Evolutionary conservation across 2,113 vertebrate genomes (phyloP).

Genomic region (Brienomyrus longianalis): DNA sequence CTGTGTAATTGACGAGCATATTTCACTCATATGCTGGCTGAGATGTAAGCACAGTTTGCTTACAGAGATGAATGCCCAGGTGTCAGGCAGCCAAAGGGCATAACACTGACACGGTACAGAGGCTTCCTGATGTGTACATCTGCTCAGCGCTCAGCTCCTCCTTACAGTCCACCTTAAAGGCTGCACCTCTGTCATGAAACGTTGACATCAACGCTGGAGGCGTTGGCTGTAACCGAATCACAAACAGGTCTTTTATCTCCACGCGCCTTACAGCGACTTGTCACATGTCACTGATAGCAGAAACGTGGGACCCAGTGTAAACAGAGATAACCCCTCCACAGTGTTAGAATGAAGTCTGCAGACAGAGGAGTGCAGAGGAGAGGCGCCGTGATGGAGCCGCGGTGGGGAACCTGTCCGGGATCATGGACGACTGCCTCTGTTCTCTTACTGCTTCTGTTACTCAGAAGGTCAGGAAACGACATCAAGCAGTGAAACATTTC

Average conservation of each 20-base stretch:
- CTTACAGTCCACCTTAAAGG: not conserved
- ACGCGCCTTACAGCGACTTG: not conserved
- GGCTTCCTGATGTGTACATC: not conserved
- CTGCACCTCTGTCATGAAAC: not conserved
- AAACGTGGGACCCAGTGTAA: slow-evolving; percentile 11
- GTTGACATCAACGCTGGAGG: not conserved
- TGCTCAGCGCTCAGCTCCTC: not conserved
- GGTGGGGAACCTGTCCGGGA: not conserved
- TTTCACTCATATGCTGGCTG: not conserved
- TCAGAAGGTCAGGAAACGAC: slow-evolving; percentile 12
- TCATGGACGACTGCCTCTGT: slow-evolving; percentile 4
- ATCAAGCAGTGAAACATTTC: not conserved
- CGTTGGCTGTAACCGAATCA: slow-evolving; percentile 22
- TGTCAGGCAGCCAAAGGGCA: not conserved
- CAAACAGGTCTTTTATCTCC: slow-evolving; percentile 26
- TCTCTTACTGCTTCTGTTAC: not conserved
- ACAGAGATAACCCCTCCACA: slow-evolving; percentile 22
- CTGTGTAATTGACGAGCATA: not conserved
- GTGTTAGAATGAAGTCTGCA: not conserved
- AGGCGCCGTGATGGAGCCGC: not conserved
- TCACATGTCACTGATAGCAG: slow-evolving; percentile 19
- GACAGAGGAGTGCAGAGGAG: not conserved
- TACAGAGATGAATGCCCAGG: not conserved
- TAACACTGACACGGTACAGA: not conserved
- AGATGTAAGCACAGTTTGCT: not conserved